Evolutionary conservation across 2,113 vertebrate genomes (phyloP).

Genomic region (Gallinago undulata): DNA sequence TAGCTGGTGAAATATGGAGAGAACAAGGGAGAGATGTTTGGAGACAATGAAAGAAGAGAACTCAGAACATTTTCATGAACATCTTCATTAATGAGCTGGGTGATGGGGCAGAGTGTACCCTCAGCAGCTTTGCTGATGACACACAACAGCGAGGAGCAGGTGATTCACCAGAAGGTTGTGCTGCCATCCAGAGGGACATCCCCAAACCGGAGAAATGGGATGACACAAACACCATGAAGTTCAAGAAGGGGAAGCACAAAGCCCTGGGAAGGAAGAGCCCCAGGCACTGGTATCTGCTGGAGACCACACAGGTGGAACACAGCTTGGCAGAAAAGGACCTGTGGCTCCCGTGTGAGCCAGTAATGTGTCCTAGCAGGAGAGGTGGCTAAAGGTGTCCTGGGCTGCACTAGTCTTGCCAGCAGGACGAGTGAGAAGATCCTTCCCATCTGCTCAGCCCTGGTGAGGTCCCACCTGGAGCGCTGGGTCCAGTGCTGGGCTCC

Average conservation of each 20-base stretch:
- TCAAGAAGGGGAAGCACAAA: not conserved
- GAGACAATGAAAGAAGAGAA: not conserved
- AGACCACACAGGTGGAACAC: not conserved
- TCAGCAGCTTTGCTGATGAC: not conserved
- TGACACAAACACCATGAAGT: not conserved
- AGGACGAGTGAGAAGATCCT: not conserved
- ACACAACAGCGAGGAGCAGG: not conserved
- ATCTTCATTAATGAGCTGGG: not conserved
- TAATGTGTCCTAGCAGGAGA: not conserved
- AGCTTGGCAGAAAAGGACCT: not conserved
- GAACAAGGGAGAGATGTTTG: not conserved
- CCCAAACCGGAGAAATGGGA: not conserved
- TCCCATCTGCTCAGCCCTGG: not conserved
- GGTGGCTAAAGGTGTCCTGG: not conserved
- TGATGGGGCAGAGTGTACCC: not conserved
- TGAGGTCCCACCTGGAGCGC: not conserved
- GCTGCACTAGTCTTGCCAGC: not conserved
- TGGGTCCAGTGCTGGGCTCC: not conserved
- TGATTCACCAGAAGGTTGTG: not conserved
- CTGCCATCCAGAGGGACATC: not conserved
- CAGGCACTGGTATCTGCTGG: not conserved
- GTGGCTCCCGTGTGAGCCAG: not conserved
- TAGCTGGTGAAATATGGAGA: not conserved
- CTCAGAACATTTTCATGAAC: not conserved
- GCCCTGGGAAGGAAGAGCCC: not conserved